A percentile compares a stretch with the other conserved stretches of the same genome.
Evolutionary conservation across 2,113 vertebrate species (phyloP).

Genomic region (Odobenus rosmarus): DNA sequence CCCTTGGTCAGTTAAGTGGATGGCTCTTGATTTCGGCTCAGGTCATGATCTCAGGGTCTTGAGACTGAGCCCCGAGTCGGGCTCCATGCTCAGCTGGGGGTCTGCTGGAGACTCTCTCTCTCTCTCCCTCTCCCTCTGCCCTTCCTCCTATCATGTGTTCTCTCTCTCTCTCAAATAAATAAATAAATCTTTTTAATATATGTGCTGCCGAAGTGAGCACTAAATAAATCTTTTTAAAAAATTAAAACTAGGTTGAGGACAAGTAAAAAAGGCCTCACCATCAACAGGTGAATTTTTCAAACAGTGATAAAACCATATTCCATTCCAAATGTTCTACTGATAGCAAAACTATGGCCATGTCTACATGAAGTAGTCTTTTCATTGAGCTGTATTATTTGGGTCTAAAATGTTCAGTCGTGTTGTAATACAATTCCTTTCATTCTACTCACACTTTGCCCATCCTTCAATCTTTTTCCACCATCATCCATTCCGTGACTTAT

Average conservation of each 20-base stretch:
- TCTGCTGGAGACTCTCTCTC: neutral
- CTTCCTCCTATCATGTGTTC: neutral
- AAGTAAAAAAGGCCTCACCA: neutral
- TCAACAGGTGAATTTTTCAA: neutral
- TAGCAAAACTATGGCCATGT: neutral
- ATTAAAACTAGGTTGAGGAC: neutral
- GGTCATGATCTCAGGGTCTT: neutral
- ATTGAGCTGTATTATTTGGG: neutral
- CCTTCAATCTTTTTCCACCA: neutral
- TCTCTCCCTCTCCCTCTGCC: neutral
- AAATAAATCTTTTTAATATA: neutral
- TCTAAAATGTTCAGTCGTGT: constrained; percentile 18
- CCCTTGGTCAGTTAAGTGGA: neutral
- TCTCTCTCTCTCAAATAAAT: neutral
- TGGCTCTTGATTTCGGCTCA: neutral
- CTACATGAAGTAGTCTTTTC: constrained; percentile 11
- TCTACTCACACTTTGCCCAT: neutral
- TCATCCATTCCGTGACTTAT: neutral
- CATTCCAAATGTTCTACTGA: neutral
- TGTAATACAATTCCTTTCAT: neutral
- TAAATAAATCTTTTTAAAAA: constrained; percentile 19
- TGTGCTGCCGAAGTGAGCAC: too few species aligned
- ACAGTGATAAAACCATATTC: neutral
- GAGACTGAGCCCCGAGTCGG: neutral
- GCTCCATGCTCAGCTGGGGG: neutral